Base-by-base conservation (phyloP, 2,797 vertebrate species). In the Phaenicophaeus curvirostris region DNA sequence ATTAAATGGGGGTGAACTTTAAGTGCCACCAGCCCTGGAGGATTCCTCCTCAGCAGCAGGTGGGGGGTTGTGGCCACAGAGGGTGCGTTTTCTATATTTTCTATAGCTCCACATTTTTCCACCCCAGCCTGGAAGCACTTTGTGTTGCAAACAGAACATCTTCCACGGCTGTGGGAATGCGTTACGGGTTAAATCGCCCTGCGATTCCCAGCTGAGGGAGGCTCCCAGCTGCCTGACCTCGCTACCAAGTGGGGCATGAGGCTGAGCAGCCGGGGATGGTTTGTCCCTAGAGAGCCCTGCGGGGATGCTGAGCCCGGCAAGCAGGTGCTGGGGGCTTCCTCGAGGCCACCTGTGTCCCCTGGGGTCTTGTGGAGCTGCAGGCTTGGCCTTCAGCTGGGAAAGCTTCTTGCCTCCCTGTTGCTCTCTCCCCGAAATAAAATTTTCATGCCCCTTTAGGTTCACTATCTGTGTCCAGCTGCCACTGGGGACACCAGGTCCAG, bases 81-180 rank as follows among this genome's bases (percentile, higher is more conserved):
- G 24, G 12, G 4, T 39, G 8, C 4, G 0, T 82, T 68, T 90
- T 9, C 51, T 4, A 0, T 7, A 28, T 82, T 68, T 90, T 9
- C 51, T 3, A 0, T 7, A 28, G n/a, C 4, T 3, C 1, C 9
- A 0, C 1, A 0, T 77, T 76, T 79, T n/a, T 10, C 21, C 35
- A 28, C 28, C 59, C 12, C 0, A 39, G 20, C n/a, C n/a, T 51
- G 53, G 77, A 31, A 46, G 15, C 4, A 3, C 7, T 78, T 78
- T 33, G 57, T 5, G 0, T 30, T 2, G 17, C 19, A 4, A 27
- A 5, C 2, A 4, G 30, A 74, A 57, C 88, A 27, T 31, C 37
- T 12, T n/a, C 46, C 68, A 8, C 0, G 3, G 8, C 66, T 33
- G 39, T 28, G 68, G 68, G n/a, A 76, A 23, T 1, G 23, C 2